Evolutionary conservation across 2,797 vertebrate genomes (phyloP).

Genomic region (Staurois parvus): DNA sequence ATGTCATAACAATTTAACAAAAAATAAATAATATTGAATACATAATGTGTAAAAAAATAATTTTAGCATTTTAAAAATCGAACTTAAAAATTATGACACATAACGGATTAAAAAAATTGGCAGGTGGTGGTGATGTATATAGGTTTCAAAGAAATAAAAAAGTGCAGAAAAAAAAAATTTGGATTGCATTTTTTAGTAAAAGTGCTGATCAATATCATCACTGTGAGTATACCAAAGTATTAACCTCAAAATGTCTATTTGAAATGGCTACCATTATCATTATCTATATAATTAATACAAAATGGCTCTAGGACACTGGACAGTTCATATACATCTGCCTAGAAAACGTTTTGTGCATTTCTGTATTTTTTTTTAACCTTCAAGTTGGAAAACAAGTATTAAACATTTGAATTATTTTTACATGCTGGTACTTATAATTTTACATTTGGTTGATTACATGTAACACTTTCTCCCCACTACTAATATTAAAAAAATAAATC

Average conservation of each 20-base stretch:
- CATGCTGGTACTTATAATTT: not conserved
- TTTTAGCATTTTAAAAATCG: not conserved
- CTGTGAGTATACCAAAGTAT: not conserved
- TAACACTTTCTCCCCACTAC: too few species aligned
- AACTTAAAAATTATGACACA: not conserved
- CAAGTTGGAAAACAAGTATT: not conserved
- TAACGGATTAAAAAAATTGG: conserved; percentile 13
- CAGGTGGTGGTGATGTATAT: not conserved
- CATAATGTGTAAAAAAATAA: not conserved
- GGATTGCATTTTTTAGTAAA: not conserved
- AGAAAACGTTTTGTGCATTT: not conserved
- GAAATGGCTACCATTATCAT: not conserved
- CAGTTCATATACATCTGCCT: not conserved
- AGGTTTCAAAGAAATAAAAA: conserved; percentile 16
- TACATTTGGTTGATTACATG: too few species aligned
- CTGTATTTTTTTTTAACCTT: not conserved
- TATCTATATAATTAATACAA: not conserved
- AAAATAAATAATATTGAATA: not conserved
- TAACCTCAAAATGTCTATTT: not conserved
- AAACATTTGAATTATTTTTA: not conserved
- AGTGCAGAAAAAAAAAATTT: not conserved
- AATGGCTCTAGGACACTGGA: not conserved
- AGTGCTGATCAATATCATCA: not conserved
- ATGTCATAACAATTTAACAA: conserved; percentile 10
- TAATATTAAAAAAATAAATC: too few species aligned